These are phyloP conservation scores for Drosophila rufa DNA, from an alignment of 1,140 invertebrate species.

Conservation along the genomic window DNA sequence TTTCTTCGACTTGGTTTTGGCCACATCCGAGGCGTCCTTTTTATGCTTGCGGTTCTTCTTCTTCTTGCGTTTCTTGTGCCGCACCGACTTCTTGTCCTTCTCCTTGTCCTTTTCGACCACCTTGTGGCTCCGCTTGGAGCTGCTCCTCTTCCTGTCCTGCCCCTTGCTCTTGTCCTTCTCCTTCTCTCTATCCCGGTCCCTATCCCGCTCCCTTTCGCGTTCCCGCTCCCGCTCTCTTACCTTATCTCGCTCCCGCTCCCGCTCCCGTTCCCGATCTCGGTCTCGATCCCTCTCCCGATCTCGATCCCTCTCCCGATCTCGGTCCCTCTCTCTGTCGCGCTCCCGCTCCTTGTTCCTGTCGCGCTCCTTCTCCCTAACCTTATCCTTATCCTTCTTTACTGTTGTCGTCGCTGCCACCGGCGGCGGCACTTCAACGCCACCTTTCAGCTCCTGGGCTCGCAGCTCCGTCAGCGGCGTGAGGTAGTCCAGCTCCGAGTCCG, in stretches of 20 bases:
- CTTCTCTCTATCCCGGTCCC: neutral
- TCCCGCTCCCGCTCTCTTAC: neutral
- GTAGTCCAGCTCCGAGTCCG: slow-evolving; percentile 93
- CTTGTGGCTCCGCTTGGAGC: slow-evolving; percentile 37
- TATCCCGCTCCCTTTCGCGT: neutral
- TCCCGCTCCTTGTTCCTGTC: neutral
- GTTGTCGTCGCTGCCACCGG: slow-evolving; percentile 11
- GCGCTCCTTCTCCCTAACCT: slow-evolving; percentile 2
- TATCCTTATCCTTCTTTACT: slow-evolving; percentile 9
- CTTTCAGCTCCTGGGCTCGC: slow-evolving; percentile 90
- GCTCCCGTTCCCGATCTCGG: neutral
- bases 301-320: slow-evolving; percentile 7
- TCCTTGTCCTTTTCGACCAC: slow-evolving; percentile 18
- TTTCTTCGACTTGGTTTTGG: slow-evolving; percentile 37
- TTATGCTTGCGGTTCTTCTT: slow-evolving; percentile 60
- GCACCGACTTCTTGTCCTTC: slow-evolving; percentile 57
- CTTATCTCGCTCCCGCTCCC: slow-evolving; percentile 5
- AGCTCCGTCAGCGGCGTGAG: slow-evolving; percentile 92
- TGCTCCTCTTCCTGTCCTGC: slow-evolving; percentile 26
- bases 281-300: neutral
- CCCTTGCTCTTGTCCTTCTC: slow-evolving; percentile 32
- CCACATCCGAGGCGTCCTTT: slow-evolving; percentile 34
- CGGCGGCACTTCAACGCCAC: slow-evolving; percentile 86
- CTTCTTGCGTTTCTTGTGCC: slow-evolving; percentile 72
- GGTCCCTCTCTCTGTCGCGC: slow-evolving; percentile 22